Evolutionary conservation across 2,797 vertebrate species (phyloP).

Genomic region (Clamator glandarius): DNA sequence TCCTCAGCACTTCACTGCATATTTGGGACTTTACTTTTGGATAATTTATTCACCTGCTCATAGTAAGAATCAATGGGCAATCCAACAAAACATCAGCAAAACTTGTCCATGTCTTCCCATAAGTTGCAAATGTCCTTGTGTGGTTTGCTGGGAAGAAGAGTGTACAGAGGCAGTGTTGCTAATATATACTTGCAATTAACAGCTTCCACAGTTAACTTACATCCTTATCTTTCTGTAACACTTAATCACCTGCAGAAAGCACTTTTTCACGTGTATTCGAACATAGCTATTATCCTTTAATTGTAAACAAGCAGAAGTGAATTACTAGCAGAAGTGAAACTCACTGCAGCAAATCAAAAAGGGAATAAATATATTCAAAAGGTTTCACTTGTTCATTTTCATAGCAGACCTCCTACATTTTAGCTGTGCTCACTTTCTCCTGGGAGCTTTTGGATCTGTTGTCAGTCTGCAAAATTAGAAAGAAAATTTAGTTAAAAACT

Average conservation of each 20-base stretch:
- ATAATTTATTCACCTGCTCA: neutral
- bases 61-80: neutral
- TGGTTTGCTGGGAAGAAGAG: neutral
- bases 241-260: constrained; percentile 61
- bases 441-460: constrained; percentile 43
- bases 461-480: constrained; percentile 44
- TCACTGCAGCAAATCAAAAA: constrained; percentile 45
- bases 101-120: neutral
- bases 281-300: constrained; percentile 61
- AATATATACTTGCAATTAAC: constrained; percentile 49
- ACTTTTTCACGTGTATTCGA: constrained; percentile 63
- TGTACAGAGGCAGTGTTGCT: neutral
- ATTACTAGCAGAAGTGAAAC: constrained; percentile 56
- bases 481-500: constrained; percentile 29
- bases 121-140: neutral
- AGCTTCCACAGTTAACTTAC: constrained; percentile 35
- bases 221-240: constrained; percentile 19
- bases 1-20: neutral
- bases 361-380: constrained; percentile 50
- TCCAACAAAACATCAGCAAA: neutral
- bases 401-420: constrained; percentile 40
- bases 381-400: constrained; percentile 46
- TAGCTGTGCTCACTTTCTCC: constrained; percentile 33
- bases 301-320: constrained; percentile 65
- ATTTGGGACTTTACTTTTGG: neutral